Base-by-base conservation (phyloP, 2,797 vertebrate genomes). In the Labeo calbasu region DNA sequence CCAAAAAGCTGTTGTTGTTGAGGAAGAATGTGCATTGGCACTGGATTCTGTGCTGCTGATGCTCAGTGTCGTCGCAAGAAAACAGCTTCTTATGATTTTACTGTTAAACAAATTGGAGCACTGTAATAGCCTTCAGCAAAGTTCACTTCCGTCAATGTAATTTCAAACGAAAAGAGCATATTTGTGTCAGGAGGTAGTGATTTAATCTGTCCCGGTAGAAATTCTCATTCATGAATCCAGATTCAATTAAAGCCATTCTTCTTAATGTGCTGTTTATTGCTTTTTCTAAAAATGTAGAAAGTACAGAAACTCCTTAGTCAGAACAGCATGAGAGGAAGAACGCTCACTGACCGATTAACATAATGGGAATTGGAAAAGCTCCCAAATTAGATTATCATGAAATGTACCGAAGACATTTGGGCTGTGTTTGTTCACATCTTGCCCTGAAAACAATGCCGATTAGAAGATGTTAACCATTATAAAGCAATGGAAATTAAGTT, bases 131-230 rank as follows among this genome's bases (percentile, higher is more conserved):
- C 25, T 59, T 55, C 21, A 21, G 23, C 21, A 46, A 50, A 71
- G 28, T 73, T 75, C 36, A 51, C 21, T 78, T 70, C 9, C 25
- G 43, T 77, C 65, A 84, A 28, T 61, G 50, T 32, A 12, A 55
- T 75, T 84, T 65, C 2, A 21, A 14, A 23, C 21, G 19, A 32
- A 80, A 5, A 73, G 23, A 43, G 32, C 80, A 71, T 88, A 87
- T 86, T 81, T 81, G 69, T 77, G 83, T 84, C 72, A 50, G 84
- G 1, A 12, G 48, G 86, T 78, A 61, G 82, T 79, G 61, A 80
- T 84, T 87, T 83, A 55, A 77, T 83, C 48, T 46, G 32, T 13
- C 32, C 11, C 2, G 3, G 23, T 21, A 40, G 13, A 75, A 51
- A 75, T 75, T 65, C 28, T 82, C 28, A 82, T 73, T 82, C 14